Evolutionary conservation across 1,140 invertebrate species (phyloP), one percentile per base, ranked within the genome.

Genomic region (Cheumatopsyche charites): DNA sequence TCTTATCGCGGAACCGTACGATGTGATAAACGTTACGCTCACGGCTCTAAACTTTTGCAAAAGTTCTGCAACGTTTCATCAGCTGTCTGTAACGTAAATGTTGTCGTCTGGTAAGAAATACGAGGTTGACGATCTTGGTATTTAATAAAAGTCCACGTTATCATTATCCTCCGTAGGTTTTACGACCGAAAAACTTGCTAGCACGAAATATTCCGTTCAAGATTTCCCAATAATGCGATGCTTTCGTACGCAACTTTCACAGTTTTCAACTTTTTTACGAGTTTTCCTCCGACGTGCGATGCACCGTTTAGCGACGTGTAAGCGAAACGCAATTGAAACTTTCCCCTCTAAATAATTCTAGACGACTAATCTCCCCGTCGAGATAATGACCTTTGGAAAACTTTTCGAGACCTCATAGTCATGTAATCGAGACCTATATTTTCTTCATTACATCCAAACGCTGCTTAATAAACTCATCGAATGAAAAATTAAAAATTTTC

Each of bases 401-500:
- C 47, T 52, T 52, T 52, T 52, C 47, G 6, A 17, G 2, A 52
- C 47, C 19, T 1, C 6, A 1, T 36, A 3, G 29, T 36, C 9
- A 9, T 36, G 29, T 36, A 36, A 36, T 36, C 29, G 29, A 9
- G 29, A 36, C 29, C 29, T 36, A 36, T 36, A 36, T 36, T 36
- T 9, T 36, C 9, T 9, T 4, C 29, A 36, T 36, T 36, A 3
- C 11, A 25, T 43, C 19, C 68, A 70, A n/a, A n/a, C n/a, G n/a
- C n/a, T n/a, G n/a, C 68, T 70, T 62, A 42, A 52, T 12, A 42
- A 70, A 70, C 61, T 70, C 62, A 55, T 26, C 52, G 43, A 70
- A n/a, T n/a, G n/a, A n/a, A n/a, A n/a, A n/a, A n/a, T n/a, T n/a
- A n/a, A n/a, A n/a, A n/a, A n/a, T n/a, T 70, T 70, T 49, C 41